Conservation (phyloP, 64 coral and sea anemone species). For the Porites lutea region DNA sequence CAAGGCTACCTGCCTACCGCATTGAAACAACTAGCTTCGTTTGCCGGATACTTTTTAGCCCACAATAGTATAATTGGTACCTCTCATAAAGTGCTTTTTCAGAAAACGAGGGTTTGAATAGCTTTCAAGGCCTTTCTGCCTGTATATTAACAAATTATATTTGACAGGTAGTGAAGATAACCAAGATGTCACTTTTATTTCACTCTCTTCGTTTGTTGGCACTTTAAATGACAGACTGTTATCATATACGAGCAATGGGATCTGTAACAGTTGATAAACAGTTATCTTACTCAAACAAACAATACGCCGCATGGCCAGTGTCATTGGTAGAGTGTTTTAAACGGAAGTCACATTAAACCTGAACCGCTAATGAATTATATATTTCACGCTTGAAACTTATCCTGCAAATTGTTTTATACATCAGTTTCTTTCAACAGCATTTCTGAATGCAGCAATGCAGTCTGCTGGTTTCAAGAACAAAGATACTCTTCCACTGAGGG, state of each 20-base stretch:
- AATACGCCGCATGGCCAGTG: neutral
- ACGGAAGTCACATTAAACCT: slow-evolving; percentile 14
- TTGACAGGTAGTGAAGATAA: slow-evolving; percentile 5
- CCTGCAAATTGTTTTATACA: neutral
- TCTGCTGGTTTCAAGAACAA: too few species aligned
- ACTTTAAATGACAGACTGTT: slow-evolving; percentile 47
- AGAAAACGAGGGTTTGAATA: neutral
- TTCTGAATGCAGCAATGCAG: neutral
- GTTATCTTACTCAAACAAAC: slow-evolving; percentile 35
- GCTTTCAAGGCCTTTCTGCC: neutral
- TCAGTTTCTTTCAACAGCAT: neutral
- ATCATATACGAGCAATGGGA: slow-evolving; percentile 37
- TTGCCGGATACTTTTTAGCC: neutral
- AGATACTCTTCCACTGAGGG: too few species aligned
- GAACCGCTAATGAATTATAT: neutral
- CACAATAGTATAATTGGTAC: neutral
- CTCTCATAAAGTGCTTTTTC: neutral
- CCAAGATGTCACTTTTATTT: slow-evolving; percentile 29
- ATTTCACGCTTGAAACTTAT: neutral
- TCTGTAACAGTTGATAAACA: slow-evolving; percentile 41
- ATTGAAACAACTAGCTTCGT: neutral
- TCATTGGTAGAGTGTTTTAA: slow-evolving; percentile 1
- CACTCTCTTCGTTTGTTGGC: slow-evolving; percentile 2
- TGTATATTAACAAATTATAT: neutral
- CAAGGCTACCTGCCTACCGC: neutral